Evolutionary conservation across 2,113 vertebrate species (phyloP).

Genomic region (Campylomormyrus tamandua): DNA sequence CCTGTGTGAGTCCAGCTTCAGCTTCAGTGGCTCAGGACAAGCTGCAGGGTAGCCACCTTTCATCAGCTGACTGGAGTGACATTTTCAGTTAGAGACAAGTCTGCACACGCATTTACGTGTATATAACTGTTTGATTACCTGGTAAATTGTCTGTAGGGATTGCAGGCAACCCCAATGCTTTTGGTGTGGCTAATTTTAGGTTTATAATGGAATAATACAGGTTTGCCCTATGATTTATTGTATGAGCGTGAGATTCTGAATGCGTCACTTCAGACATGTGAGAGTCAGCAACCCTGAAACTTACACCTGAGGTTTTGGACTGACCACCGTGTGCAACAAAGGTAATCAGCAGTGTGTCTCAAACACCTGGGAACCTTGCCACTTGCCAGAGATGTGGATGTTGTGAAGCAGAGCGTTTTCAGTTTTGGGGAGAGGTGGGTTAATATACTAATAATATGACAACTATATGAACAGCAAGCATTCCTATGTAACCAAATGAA

Average conservation of each 20-base stretch:
- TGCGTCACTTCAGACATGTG: no score
- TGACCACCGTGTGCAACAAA: background rate
- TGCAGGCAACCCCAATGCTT: background rate
- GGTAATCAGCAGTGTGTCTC: background rate
- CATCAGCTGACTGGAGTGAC: background rate
- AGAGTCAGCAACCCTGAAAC: no score
- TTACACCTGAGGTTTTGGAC: background rate
- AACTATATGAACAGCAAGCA: background rate
- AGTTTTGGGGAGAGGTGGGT: background rate
- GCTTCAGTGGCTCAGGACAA: background rate
- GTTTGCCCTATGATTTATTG: background rate
- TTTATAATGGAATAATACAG: no score
- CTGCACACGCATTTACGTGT: background rate
- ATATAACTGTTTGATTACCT: background rate
- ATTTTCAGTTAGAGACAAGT: background rate
- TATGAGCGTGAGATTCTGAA: background rate
- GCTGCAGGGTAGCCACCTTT: background rate
- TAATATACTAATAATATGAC: background rate
- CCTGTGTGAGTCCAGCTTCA: background rate
- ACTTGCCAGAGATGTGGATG: background rate
- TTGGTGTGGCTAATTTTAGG: no score
- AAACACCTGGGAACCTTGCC: background rate
- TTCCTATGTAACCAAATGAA: background rate
- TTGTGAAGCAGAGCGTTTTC: background rate
- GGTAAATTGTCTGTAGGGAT: background rate